phyloP scores from a whole-genome alignment of 2,888 invertebrate genomes.

The Machimus rusticus region DNA sequence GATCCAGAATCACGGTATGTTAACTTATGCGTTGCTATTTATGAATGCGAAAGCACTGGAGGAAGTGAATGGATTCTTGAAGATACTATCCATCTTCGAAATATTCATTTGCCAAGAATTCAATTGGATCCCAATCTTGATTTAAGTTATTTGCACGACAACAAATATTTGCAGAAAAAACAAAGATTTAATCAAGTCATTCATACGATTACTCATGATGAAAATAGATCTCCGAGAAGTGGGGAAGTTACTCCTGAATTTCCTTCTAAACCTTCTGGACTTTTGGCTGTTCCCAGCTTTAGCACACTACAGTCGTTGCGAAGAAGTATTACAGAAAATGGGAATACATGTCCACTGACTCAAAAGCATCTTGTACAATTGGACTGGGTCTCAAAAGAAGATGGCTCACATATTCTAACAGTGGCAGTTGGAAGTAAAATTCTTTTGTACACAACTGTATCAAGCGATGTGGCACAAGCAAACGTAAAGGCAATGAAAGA shows the following conservation, averaged over 20 bases:
- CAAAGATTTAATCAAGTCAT: slow-evolving; percentile 82
- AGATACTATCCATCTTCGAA: slow-evolving; percentile 92
- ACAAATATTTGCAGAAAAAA: slow-evolving; percentile 80
- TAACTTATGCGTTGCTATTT: slow-evolving; percentile 92
- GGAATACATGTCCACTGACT: slow-evolving; percentile 88
- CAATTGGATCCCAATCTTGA: slow-evolving; percentile 84
- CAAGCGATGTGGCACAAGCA: slow-evolving; percentile 93
- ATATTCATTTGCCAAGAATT: slow-evolving; percentile 86
- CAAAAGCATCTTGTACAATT: slow-evolving; percentile 94
- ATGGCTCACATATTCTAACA: slow-evolving; percentile 96
- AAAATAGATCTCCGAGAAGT: slow-evolving; percentile 69
- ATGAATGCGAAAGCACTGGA: slow-evolving; percentile 98
- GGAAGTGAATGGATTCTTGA: slow-evolving; percentile 94
- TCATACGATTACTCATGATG: slow-evolving; percentile 83
- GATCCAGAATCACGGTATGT: slow-evolving; percentile 84
- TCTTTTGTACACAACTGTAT: slow-evolving; percentile 90
- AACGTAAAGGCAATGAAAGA: slow-evolving; percentile 92
- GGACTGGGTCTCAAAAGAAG: slow-evolving; percentile 99
- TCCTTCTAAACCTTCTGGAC: slow-evolving; percentile 55
- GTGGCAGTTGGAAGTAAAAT: slow-evolving; percentile 95
- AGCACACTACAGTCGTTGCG: slow-evolving; percentile 87
- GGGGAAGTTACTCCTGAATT: slow-evolving; percentile 63
- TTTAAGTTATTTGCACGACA: slow-evolving; percentile 82
- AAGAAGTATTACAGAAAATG: slow-evolving; percentile 89
- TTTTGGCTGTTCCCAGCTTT: slow-evolving; percentile 89